A percentile compares a stretch with the other conserved stretches of the same genome.
Conservation (phyloP, 2,888 invertebrate genomes). For the Trichogramma dendrolimi region DNA sequence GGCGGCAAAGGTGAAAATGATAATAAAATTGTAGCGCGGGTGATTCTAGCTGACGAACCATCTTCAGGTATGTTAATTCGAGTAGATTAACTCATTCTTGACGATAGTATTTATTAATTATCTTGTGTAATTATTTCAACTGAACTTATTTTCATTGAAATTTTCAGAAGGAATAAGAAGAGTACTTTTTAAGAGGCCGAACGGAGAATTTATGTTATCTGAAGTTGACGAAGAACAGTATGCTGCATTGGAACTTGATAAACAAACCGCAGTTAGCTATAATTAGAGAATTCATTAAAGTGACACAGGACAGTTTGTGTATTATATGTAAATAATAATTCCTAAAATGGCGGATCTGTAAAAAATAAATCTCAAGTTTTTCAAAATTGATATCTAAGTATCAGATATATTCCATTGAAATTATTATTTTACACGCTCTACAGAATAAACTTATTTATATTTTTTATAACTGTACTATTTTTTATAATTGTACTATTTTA, state of each 20-base stretch:
- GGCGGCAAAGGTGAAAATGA: slow-evolving; percentile 54
- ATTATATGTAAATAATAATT: slow-evolving; percentile 50
- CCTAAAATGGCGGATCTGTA: slow-evolving; percentile 28
- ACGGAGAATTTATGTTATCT: slow-evolving; percentile 82
- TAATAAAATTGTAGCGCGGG: slow-evolving; percentile 80
- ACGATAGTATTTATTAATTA: slow-evolving; percentile 8
- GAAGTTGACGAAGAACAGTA: slow-evolving; percentile 84
- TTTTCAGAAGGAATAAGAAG: slow-evolving; percentile 73
- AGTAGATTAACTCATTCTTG: not conserved
- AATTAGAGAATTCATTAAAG: slow-evolving; percentile 6
- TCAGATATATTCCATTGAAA: slow-evolving; percentile 39
- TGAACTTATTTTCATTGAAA: slow-evolving; percentile 16
- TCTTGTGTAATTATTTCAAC: not conserved
- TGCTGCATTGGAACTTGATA: slow-evolving; percentile 62
- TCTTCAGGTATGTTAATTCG: slow-evolving; percentile 64
- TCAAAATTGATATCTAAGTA: slow-evolving; percentile 43
- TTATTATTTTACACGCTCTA: slow-evolving; percentile 39
- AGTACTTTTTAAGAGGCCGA: slow-evolving; percentile 78
- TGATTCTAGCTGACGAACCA: slow-evolving; percentile 78
- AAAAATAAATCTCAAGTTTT: slow-evolving; percentile 36
- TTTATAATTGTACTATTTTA: slow-evolving; percentile 28
- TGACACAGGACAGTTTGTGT: slow-evolving; percentile 37
- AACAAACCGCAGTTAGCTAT: slow-evolving; percentile 49
- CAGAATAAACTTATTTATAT: slow-evolving; percentile 31
- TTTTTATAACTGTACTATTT: not conserved